Conservation (phyloP, 2,888 invertebrate genomes). For the Cryptus armator region DNA sequence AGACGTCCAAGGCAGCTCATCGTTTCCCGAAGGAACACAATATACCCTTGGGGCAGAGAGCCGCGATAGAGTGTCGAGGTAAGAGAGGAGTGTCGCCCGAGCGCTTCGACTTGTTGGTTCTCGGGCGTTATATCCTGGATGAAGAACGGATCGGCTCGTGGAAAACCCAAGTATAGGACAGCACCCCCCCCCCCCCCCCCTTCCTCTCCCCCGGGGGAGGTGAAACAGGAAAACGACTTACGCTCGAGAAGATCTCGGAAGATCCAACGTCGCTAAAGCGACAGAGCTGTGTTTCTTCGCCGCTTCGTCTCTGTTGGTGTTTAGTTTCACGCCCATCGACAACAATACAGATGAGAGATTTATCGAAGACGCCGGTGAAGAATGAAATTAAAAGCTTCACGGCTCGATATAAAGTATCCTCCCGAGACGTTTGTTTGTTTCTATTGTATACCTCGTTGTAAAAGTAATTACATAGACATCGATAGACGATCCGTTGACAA, state of each 20-base stretch:
- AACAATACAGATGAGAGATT: conserved; percentile 44
- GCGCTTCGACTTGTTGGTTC: conserved; percentile 21
- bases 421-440: conserved; percentile 17
- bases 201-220: background rate
- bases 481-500: background rate
- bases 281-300: conserved; percentile 16
- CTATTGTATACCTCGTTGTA: background rate
- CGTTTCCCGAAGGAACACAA: conserved; percentile 32
- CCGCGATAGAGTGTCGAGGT: conserved; percentile 7
- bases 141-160: conserved; percentile 44
- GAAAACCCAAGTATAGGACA: conserved; percentile 37
- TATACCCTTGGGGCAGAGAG: conserved; percentile 35
- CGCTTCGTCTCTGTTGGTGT: conserved; percentile 41
- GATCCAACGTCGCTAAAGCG: conserved; percentile 29
- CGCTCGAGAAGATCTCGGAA: conserved; percentile 36
- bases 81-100: conserved; percentile 16
- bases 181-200: background rate
- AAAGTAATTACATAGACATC: background rate
- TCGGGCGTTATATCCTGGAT: conserved; percentile 33
- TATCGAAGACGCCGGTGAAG: background rate
- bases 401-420: background rate
- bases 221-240: conserved; percentile 57
- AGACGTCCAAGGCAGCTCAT: conserved; percentile 13
- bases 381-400: conserved; percentile 43
- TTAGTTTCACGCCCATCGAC: conserved; percentile 54